These are phyloP conservation scores for Lagopus leucura DNA, from an alignment of 2,113 vertebrate species.

Conservation along the genomic window DNA sequence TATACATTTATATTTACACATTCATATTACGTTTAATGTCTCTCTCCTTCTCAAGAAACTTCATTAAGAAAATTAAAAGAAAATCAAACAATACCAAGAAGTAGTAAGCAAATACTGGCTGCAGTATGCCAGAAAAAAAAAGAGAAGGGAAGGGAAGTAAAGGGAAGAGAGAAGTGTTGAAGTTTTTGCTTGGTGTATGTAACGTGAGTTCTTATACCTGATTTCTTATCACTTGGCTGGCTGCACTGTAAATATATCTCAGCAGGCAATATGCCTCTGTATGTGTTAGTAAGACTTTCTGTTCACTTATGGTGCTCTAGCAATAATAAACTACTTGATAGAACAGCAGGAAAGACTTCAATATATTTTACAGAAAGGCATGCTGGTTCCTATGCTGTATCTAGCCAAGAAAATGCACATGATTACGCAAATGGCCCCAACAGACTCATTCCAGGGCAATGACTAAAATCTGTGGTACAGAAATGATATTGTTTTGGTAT, in stretches of 20 bases:
- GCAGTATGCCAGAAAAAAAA: neutral
- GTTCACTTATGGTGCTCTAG: neutral
- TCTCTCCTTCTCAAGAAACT: neutral
- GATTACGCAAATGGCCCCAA: neutral
- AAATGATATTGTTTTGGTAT: neutral
- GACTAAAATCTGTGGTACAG: neutral
- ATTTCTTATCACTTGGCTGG: neutral
- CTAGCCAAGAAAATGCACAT: neutral
- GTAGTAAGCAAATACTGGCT: neutral
- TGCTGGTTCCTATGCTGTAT: neutral
- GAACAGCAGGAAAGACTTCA: slow-evolving; percentile 18
- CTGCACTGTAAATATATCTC: neutral
- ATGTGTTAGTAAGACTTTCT: slow-evolving; percentile 26
- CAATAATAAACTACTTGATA: neutral
- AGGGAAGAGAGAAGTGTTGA: neutral
- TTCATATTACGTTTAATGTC: neutral
- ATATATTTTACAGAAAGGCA: neutral
- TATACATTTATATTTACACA: neutral
- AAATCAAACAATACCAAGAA: neutral
- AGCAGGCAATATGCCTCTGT: neutral
- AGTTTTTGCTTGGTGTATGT: neutral
- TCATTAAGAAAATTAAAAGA: neutral
- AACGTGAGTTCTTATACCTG: neutral
- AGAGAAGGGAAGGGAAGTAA: accelerated
- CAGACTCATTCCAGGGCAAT: neutral